phyloP scores from a whole-genome alignment of 2,113 vertebrate species.

The Rana temporaria region DNA sequence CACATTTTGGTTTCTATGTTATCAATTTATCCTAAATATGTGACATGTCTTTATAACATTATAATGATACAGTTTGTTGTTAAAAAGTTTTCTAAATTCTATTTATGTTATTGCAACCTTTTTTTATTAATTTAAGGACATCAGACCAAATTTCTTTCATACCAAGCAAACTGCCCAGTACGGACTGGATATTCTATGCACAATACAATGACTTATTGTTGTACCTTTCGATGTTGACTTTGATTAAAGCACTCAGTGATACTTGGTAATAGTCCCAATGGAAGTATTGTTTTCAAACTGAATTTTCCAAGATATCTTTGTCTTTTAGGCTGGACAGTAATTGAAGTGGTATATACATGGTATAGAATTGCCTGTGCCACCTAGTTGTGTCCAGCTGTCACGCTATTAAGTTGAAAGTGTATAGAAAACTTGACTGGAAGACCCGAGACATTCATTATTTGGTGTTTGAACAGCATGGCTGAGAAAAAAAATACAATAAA shows the following conservation, averaged over 20 bases:
- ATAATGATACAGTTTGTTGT: too few relatives aligned
- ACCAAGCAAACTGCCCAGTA: too few relatives aligned
- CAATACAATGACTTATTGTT: constrained; percentile 15
- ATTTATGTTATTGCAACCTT: too few relatives aligned
- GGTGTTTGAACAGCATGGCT: too few relatives aligned
- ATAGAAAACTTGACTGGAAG: constrained; percentile 3
- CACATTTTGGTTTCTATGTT: too few relatives aligned
- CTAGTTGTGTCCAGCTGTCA: constrained; percentile 23
- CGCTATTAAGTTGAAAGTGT: constrained; percentile 30
- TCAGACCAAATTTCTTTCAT: too few relatives aligned
- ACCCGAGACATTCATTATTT: not conserved
- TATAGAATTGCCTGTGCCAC: constrained; percentile 24
- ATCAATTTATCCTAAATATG: too few relatives aligned
- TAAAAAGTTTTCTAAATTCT: too few relatives aligned
- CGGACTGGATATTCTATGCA: too few relatives aligned
- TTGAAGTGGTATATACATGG: constrained; percentile 34
- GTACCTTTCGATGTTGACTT: constrained; percentile 10
- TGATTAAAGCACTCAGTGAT: constrained; percentile 9
- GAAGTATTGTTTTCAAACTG: constrained; percentile 35
- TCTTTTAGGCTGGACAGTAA: constrained; percentile 7
- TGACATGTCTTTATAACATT: too few relatives aligned
- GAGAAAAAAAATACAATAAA: too few relatives aligned
- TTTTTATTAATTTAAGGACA: too few relatives aligned
- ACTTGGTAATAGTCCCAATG: constrained; percentile 19
- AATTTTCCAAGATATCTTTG: not conserved